Evolutionary conservation across 2,113 vertebrate species (phyloP), one percentile per base, ranked within the genome.

Genomic region (Anser cygnoides): DNA sequence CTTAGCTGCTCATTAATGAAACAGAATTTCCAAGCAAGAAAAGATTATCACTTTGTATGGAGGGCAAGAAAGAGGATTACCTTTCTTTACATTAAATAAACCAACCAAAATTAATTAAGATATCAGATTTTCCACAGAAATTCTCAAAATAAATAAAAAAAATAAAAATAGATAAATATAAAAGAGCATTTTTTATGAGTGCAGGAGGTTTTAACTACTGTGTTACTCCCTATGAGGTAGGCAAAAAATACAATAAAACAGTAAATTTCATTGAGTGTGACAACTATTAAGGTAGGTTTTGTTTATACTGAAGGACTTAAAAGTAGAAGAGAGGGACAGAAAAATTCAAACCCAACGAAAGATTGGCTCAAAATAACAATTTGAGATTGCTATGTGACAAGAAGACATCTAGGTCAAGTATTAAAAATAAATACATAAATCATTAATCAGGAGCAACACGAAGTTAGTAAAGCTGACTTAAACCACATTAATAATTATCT

Each of bases 11-110:
- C 37, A 77, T 37, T 66, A 88, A 76, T 70, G 67, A 89, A 92
- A 82, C 0, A 4, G 44, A n/a, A 67, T 75, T 94, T 80, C 33
- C 67, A 85, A 72, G 49, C 3, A 93, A 81, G 54, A 76, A 94
- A 70, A 76, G 49, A 49, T 76, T 68, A 87, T 65, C 74, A 85
- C 28, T 79, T 78, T 1, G 0, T 44, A 95, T 54, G 18, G 41
- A 68, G 74, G 29, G 26, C 15, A 63, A 93, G 57, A 9, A 55
- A 85, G 71, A 85, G 18, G 29, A 90, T 62, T 68, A 91, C 13
- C 43, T 76, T 93, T 73, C 88, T 62, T 54, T 88, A 95, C 85
- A 83, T 85, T 83, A 54, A 93, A 85, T 83, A 95, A 97, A 94
- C 22, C 13, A 80, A 85, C 39, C 10, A 65, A 87, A 85, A 84